A percentile compares a stretch with the other conserved stretches of the same genome.
Evolutionary conservation across 2,888 invertebrate species (phyloP).

Genomic region (Plemyria rubiginata): DNA sequence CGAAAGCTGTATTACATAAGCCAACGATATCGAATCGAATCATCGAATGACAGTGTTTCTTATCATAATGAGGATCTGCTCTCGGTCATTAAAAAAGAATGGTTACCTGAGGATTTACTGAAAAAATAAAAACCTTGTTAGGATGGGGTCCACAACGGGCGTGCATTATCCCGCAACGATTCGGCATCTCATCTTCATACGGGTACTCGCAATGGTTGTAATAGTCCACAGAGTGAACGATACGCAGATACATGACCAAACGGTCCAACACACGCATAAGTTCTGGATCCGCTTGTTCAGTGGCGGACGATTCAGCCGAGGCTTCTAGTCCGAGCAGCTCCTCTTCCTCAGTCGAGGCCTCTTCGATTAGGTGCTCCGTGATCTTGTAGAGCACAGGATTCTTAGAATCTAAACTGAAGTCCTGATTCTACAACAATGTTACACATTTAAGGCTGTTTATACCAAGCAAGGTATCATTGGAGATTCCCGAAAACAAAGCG

Average conservation of each 20-base stretch:
- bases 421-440: conserved; percentile 48
- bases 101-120: not conserved
- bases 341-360: conserved; percentile 99
- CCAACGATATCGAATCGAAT: too few relatives aligned
- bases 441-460: not conserved
- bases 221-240: conserved; percentile 99
- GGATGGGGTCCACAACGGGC: conserved; percentile 95
- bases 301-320: conserved; percentile 55
- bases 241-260: conserved; percentile 95
- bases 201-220: conserved; percentile 99
- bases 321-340: conserved; percentile 91
- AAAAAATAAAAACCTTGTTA: conserved; percentile 85
- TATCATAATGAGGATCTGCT: too few relatives aligned
- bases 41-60: too few relatives aligned
- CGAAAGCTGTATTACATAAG: not conserved
- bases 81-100: too few relatives aligned
- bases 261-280: conserved; percentile 89
- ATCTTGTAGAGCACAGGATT: conserved; percentile 98
- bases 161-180: conserved; percentile 99
- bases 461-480: too few relatives aligned
- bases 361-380: conserved; percentile 98
- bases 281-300: conserved; percentile 71
- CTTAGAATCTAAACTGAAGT: conserved; percentile 89
- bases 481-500: too few relatives aligned
- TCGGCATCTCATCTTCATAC: conserved; percentile 99